Evolutionary conservation across 1,140 invertebrate genomes (phyloP), one percentile per base, ranked within the genome.

Genomic region (Scaptomyza graminum): DNA sequence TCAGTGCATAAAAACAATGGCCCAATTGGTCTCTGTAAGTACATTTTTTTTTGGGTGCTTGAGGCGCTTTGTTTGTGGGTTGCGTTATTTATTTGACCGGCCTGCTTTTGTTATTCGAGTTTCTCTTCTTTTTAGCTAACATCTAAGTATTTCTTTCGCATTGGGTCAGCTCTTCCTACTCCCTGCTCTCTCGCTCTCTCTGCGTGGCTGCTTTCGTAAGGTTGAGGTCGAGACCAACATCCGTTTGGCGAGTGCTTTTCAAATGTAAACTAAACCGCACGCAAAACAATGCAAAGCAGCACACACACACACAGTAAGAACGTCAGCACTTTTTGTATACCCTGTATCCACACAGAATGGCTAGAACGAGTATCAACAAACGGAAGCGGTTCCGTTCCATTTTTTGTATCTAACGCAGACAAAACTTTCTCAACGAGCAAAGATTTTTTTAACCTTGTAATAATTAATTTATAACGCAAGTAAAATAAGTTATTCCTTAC

Each of bases 161-260:
- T 8, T 43, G 18, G 43, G 12, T 55, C 31, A 22, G 8, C 28
- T 50, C n/a, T 39, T 47, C 3, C 12, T 39, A 16, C 46, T 16
- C 13, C 31, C 28, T 28, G 18, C 44, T 15, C 28, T 25, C 22
- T 41, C 49, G 5, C n/a, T 13, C 41, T 3, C 43, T 5, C 5
- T 31, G 28, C 5, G 47, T 47, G 39, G 37, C 60, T 51, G 62
- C 56, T 47, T 31, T 47, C 66, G 43, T 83, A 87, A 87, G 82
- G 82, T 87, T 88, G 82, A 87, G 82, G 82, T 87, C 82, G 82
- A 74, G 79, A 68, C 68, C 72, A 79, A 83, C 83, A 88, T 87
- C 82, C 82, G 82, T 83, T 87, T 77, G 44, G 56, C 79, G 83
- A 87, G 68, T 88, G 76, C 83, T 87, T 67, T 88, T 87, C 82